These are phyloP conservation scores for Eriosoma lanigerum DNA, from an alignment of 1,140 invertebrate species.

Conservation along the genomic window DNA sequence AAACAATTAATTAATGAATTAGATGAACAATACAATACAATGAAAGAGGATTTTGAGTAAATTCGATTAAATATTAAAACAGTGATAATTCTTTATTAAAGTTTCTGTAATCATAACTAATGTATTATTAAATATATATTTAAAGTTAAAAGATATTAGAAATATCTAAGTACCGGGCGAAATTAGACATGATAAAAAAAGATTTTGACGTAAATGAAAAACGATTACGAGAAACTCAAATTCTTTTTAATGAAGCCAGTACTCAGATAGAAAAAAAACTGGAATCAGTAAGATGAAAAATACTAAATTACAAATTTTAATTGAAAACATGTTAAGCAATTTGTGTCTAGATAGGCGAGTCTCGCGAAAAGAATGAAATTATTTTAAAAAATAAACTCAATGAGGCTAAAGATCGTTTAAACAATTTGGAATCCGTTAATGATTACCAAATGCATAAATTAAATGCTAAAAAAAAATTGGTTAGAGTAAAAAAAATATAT, in stretches of 20 bases:
- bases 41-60: background rate
- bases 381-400: background rate
- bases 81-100: background rate
- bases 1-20: background rate
- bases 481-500: too few species aligned
- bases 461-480: background rate
- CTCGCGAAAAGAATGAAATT: background rate
- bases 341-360: background rate
- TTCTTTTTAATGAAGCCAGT: background rate
- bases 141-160: background rate
- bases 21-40: background rate
- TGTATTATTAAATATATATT: background rate
- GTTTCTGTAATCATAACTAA: too few species aligned
- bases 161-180: background rate
- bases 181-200: background rate
- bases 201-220: background rate
- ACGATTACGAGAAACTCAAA: background rate
- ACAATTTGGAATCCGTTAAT: background rate
- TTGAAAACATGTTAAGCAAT: too few species aligned
- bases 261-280: background rate
- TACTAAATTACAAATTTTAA: background rate
- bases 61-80: background rate
- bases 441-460: background rate
- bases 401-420: background rate
- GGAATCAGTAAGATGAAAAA: background rate